Conservation (phyloP, 2,888 invertebrate species). For the Tetramorium bicarinatum region DNA sequence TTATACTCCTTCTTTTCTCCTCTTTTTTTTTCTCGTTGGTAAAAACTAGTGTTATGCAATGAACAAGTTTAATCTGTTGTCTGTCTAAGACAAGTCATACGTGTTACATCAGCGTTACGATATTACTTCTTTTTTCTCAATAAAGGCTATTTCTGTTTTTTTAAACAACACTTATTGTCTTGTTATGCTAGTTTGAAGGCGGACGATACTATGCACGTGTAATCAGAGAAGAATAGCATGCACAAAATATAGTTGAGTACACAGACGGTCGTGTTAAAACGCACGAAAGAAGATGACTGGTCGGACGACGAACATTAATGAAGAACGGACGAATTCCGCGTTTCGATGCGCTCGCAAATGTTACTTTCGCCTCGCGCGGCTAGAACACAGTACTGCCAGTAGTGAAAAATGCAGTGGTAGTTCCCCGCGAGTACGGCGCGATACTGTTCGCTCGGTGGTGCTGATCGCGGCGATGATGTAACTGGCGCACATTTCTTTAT, state of each 20-base stretch:
- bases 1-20: not conserved
- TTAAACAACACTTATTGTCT: not conserved
- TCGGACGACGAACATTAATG: not conserved
- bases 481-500: conserved; percentile 59
- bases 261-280: not conserved
- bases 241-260: not conserved
- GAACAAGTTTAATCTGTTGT: not conserved
- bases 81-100: not conserved
- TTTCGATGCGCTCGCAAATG: not conserved
- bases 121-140: not conserved
- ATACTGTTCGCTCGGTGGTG: conserved; percentile 37
- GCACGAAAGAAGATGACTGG: not conserved
- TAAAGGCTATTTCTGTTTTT: not conserved
- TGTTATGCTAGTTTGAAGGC: not conserved
- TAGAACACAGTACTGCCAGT: not conserved
- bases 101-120: not conserved
- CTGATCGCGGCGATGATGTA: conserved; percentile 68
- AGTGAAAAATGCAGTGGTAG: not conserved
- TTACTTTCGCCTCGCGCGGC: not conserved
- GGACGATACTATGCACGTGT: not conserved
- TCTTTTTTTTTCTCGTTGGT: not conserved
- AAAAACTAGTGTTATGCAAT: not conserved
- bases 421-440: not conserved
- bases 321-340: not conserved
- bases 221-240: not conserved